Base-by-base conservation (phyloP, 1,140 invertebrate species). In the Lerema accius region DNA sequence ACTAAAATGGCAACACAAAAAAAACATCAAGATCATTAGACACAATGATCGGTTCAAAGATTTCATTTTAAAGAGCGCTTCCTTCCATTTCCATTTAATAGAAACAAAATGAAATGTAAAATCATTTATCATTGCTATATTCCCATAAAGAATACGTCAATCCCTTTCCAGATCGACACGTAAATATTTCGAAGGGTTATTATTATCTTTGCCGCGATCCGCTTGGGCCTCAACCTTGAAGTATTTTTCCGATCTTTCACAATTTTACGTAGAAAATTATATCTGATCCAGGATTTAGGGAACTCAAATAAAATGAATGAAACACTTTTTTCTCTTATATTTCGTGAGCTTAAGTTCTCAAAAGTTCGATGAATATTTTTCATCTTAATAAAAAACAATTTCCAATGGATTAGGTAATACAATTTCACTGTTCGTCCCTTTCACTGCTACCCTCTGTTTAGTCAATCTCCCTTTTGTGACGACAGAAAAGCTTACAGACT, bases 181-280 rank as follows among this genome's bases (percentile, higher is more conserved):
- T 45, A 46, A 59, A 46, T 48, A 59, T 42, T 14, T 43, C 28
- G 55, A 43, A 59, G 55, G 55, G 55, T 23, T 59, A 59, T 59
- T 59, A 59, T 59, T 59, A 59, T 59, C 55, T 59, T 59, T 46
- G 14, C 55, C 55, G 43, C 32, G 32, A 48, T 48, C 56, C 56
- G 43, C 43, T 59, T 49, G 32, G 32, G 43, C 17, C 17, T 7
- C 13, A 59, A 59, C 56, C 56, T 59, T 59, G 56, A 37, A 39
- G 43, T 43, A 55, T 46, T 48, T 50, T 59, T 48, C 32, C 56
- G 56, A 59, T 45, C 56, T 59, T 59, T 48, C 43, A 39, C 56
- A 48, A 59, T 59, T 59, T 45, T 23, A 28, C 10, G 19, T 11
- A 40, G 43, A 55, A 59, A 59, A 11, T 59, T 59, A 59, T 48